These are phyloP conservation scores for Cyprinodon tularosa DNA, from an alignment of 2,113 vertebrate genomes.

Conservation along the genomic window DNA sequence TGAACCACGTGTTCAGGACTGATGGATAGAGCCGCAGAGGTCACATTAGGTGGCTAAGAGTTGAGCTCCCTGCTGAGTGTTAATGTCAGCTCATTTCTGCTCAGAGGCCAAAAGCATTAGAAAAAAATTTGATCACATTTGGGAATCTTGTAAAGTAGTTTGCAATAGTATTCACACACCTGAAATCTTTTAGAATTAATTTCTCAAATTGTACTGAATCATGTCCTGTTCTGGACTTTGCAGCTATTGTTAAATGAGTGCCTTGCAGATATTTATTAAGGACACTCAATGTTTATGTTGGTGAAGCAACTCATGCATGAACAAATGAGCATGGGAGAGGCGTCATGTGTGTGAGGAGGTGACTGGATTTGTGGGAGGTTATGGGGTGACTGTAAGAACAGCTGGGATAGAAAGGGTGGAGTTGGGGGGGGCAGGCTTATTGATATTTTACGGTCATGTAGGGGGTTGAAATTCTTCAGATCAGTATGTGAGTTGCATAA, in stretches of 20 bases:
- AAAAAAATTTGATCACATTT: slow-evolving; percentile 11
- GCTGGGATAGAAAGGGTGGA: slow-evolving; percentile 39
- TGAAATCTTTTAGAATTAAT: background rate
- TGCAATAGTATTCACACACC: background rate
- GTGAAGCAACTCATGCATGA: slow-evolving; percentile 51
- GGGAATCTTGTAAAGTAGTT: background rate
- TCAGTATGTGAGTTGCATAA: slow-evolving; percentile 75
- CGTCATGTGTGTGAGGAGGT: slow-evolving; percentile 61
- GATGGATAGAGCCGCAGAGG: slow-evolving; percentile 60
- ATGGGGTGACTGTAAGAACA: slow-evolving; percentile 59
- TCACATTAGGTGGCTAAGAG: slow-evolving; percentile 54
- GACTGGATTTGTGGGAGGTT: slow-evolving; percentile 57
- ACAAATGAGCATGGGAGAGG: slow-evolving; percentile 68
- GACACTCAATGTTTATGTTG: slow-evolving; percentile 19
- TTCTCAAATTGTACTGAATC: background rate
- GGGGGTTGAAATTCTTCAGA: slow-evolving; percentile 39
- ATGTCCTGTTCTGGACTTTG: background rate
- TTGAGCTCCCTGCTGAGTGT: slow-evolving; percentile 43
- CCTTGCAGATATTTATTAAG: background rate
- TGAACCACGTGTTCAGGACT: slow-evolving; percentile 19
- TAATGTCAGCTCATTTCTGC: slow-evolving; percentile 46
- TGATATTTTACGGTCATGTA: slow-evolving; percentile 14
- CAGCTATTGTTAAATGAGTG: background rate
- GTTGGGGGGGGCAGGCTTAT: slow-evolving; percentile 22
- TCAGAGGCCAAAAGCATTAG: slow-evolving; percentile 38